phyloP scores from a whole-genome alignment of 2,113 vertebrate species.

The Psittacula cyanocephala region DNA sequence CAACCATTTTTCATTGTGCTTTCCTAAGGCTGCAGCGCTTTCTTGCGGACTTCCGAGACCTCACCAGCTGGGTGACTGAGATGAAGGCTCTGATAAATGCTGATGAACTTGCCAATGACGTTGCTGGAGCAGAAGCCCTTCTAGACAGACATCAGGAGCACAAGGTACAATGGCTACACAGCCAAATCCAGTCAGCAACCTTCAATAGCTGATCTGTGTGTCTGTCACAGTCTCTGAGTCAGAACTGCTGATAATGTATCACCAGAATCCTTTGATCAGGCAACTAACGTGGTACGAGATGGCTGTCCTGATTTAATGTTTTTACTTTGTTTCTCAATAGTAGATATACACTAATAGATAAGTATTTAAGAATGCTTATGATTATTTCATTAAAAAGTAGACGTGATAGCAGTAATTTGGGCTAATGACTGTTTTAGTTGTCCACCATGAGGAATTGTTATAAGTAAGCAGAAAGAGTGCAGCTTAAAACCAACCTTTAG shows the following conservation, averaged over 20 bases:
- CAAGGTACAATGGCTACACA: constrained; percentile 76
- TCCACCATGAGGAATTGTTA: background rate
- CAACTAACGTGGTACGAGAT: background rate
- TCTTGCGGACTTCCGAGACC: constrained; percentile 94
- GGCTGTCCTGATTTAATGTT: background rate
- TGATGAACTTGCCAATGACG: constrained; percentile 95
- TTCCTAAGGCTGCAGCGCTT: constrained; percentile 90
- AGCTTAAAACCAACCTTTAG: background rate
- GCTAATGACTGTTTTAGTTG: background rate
- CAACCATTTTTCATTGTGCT: background rate
- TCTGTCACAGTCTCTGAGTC: background rate
- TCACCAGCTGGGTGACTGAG: constrained; percentile 99
- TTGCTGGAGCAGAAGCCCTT: constrained; percentile 95
- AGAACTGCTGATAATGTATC: background rate
- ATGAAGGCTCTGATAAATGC: constrained; percentile 99
- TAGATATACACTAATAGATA: background rate
- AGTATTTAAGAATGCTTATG: background rate
- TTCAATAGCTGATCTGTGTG: background rate
- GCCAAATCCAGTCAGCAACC: background rate
- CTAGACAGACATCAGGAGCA: constrained; percentile 97
- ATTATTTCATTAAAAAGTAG: background rate
- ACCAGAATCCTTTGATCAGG: background rate
- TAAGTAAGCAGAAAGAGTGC: background rate
- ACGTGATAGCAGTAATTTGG: background rate
- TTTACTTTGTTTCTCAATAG: background rate